Base-by-base conservation (phyloP, 2,797 vertebrate genomes). In the Podarcis lilfordi region DNA sequence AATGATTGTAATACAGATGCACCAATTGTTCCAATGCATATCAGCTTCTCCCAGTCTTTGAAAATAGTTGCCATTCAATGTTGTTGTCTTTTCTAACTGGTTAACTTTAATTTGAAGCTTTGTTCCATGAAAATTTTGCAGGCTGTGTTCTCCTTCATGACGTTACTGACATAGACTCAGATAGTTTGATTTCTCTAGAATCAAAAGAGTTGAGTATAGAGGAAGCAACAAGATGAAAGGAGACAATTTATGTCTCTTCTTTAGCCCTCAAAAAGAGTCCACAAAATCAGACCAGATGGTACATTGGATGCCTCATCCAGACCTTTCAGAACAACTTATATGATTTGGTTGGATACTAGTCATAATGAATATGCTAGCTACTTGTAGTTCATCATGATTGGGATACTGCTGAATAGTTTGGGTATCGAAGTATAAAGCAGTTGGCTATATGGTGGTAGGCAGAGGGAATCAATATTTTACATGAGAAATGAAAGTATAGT, bases 11-110 rank as follows among this genome's bases (percentile, higher is more conserved):
- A 82, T 93, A 50, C 59, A 88, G 80, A 87, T 85, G 32, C 72
- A 91, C 59, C 79, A 80, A 82, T 85, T 76, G 91, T 92, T 92
- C 64, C 74, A 84, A 55, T 82, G 27, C 76, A 15, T 89, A 90
- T 84, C 91, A 88, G 27, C 32, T 86, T 93, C 76, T 92, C 80
- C 89, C 50, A 83, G 66, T 87, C 91, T 92, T 68, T 66, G 55
- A 68, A 43, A 93, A 85, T 35, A 32, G 55, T 84, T 92, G 86
- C 29, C 29, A 40, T 90, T 55, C 50, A 15, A 55, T 55, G 74
- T 6, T 87, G 74, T 40, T 92, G 91, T 90, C 45, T 45, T 45
- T 45, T 45, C 45, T 40, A 92, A 86, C 19, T 55, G 29, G 21
- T 6, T 29, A 84, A 29, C 17, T 87, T 87, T 83, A 64, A 66